These are phyloP conservation scores for Megaleporinus macrocephalus DNA, from an alignment of 2,113 vertebrate species.

Conservation along the genomic window DNA sequence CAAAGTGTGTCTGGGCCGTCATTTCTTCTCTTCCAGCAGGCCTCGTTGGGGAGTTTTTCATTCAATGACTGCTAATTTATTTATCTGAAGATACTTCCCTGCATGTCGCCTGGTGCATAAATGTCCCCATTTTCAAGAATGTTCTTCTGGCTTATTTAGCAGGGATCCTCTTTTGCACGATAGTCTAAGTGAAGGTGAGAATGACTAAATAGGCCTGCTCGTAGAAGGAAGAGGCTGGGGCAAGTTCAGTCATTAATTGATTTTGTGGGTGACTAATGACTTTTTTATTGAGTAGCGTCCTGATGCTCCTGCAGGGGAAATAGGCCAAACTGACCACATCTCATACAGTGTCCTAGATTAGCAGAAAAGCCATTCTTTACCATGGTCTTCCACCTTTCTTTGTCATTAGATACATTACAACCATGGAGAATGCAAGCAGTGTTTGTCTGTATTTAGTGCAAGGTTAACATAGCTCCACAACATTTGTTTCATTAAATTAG, in stretches of 20 bases:
- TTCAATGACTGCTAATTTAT: constrained; percentile 75
- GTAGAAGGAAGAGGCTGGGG: constrained; percentile 26
- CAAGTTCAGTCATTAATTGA: constrained; percentile 62
- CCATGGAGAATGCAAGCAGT: neutral
- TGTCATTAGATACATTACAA: neutral
- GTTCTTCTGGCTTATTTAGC: neutral
- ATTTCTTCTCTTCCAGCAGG: constrained; percentile 7
- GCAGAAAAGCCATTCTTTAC: neutral
- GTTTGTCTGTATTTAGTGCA: neutral
- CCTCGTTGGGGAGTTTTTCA: constrained; percentile 34
- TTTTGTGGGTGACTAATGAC: constrained; percentile 64
- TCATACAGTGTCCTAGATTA: constrained; percentile 5
- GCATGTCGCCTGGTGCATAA: constrained; percentile 52
- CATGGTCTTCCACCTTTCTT: neutral
- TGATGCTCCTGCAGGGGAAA: constrained; percentile 19
- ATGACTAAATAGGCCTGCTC: constrained; percentile 3
- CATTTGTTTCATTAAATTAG: neutral
- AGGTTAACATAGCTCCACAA: neutral
- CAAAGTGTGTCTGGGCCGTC: constrained; percentile 62
- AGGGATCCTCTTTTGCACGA: constrained; percentile 17
- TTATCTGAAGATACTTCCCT: constrained; percentile 69
- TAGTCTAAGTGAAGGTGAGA: constrained; percentile 53
- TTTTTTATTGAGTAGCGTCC: constrained; percentile 58
- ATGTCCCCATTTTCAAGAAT: neutral
- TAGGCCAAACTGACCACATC: constrained; percentile 9